These are phyloP conservation scores for Thera britannica DNA, from an alignment of 2,888 invertebrate species.

Conservation along the genomic window DNA sequence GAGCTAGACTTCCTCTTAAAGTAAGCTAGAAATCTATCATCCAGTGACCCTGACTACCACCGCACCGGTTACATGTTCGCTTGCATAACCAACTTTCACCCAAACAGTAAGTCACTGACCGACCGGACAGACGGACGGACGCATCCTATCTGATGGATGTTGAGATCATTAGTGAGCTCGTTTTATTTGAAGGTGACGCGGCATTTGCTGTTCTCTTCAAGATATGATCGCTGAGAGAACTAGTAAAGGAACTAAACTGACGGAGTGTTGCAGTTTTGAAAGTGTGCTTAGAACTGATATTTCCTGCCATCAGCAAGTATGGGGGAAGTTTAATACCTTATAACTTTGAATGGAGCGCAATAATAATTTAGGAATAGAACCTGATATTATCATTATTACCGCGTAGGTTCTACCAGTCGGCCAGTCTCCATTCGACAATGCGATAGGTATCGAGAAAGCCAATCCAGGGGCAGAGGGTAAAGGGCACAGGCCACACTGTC, in stretches of 20 bases:
- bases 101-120: conserved; percentile 61
- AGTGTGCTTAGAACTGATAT: too few species aligned
- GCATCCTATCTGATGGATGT: conserved; percentile 15
- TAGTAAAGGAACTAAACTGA: too few species aligned
- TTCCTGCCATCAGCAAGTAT: not conserved
- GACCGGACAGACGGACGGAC: conserved; percentile 23
- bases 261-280: too few species aligned
- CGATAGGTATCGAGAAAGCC: conserved; percentile 28
- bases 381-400: conserved; percentile 4
- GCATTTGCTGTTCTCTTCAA: conserved; percentile 11
- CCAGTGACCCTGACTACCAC: conserved; percentile 34
- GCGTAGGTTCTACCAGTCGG: not conserved
- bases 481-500: conserved; percentile 21
- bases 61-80: conserved; percentile 35
- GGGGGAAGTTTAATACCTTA: not conserved
- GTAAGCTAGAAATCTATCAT: conserved; percentile 1
- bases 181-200: conserved; percentile 18
- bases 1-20: not conserved
- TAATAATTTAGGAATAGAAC: not conserved
- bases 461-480: conserved; percentile 18
- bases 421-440: conserved; percentile 12
- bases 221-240: conserved; percentile 12
- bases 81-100: conserved; percentile 59
- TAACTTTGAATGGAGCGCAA: not conserved
- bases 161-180: conserved; percentile 11